phyloP scores from a whole-genome alignment of 2,797 vertebrate genomes.

The Florisuga fusca region DNA sequence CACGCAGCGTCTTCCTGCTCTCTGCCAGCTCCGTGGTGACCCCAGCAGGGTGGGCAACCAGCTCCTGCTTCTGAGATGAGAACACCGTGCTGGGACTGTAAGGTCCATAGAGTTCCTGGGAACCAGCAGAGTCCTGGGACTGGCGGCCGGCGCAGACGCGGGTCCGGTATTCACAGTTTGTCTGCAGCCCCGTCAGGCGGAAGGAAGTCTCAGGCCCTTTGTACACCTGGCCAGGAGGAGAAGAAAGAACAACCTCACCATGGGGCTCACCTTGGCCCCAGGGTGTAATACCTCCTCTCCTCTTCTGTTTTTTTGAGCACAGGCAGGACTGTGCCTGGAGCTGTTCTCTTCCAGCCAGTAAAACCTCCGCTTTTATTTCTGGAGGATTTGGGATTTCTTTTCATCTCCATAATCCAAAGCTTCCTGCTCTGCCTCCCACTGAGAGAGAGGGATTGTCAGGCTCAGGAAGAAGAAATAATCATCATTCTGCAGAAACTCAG shows the following conservation, averaged over 20 bases:
- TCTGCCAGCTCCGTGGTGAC: background rate
- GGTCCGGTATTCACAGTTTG: conserved; percentile 77
- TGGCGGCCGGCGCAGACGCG: conserved; percentile 80
- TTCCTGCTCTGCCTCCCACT: background rate
- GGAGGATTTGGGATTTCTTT: background rate
- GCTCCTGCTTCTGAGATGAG: conserved; percentile 70
- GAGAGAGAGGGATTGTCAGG: background rate
- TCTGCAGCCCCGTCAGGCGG: conserved; percentile 73
- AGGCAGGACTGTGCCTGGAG: fast-evolving
- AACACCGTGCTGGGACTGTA: conserved; percentile 79
- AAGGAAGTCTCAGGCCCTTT: conserved; percentile 81
- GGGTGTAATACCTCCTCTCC: fast-evolving
- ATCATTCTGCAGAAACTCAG: background rate
- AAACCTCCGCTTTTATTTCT: background rate
- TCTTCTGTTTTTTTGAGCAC: background rate
- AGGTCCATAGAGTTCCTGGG: conserved; percentile 78
- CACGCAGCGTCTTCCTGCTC: conserved; percentile 55
- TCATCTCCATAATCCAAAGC: background rate
- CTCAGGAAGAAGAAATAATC: background rate
- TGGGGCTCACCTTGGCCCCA: fast-evolving
- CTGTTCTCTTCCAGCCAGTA: background rate
- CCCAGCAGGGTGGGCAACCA: background rate
- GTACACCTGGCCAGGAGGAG: conserved; percentile 76
- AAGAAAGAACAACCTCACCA: background rate
- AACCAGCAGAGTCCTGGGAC: conserved; percentile 72